These are phyloP conservation scores for Phoxinus dragarum DNA, from an alignment of 2,797 vertebrate species.

Conservation along the genomic window DNA sequence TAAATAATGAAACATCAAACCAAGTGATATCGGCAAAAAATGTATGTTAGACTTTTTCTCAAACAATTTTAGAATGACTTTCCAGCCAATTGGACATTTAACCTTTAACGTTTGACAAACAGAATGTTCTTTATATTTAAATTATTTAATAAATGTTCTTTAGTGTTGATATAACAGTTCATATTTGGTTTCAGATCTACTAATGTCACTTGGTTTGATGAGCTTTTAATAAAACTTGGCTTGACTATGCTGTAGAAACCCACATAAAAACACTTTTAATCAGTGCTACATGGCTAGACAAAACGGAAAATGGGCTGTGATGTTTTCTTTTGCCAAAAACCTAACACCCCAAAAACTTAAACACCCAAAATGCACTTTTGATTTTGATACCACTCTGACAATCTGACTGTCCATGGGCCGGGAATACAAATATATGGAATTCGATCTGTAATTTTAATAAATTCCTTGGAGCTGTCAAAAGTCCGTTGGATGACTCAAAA, in stretches of 20 bases:
- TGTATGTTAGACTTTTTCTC: background rate
- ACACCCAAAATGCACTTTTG: background rate
- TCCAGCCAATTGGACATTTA: background rate
- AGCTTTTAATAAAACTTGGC: background rate
- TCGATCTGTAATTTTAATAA: background rate
- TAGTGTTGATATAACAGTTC: background rate
- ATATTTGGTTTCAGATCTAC: background rate
- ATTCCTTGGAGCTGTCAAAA: background rate
- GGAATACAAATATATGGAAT: background rate
- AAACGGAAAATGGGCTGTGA: background rate
- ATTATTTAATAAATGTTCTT: background rate
- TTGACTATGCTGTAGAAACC: too few relatives aligned
- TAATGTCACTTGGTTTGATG: background rate
- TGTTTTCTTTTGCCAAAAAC: background rate
- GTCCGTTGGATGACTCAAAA: too few relatives aligned
- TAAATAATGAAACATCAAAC: constrained; percentile 1
- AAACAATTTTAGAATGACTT: background rate
- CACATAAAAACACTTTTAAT: too few relatives aligned
- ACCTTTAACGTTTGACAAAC: background rate
- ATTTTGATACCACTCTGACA: background rate
- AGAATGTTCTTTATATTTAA: background rate
- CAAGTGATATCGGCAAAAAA: background rate
- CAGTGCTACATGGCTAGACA: too few relatives aligned
- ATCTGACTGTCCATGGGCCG: background rate
- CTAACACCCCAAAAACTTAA: background rate